phyloP scores from a whole-genome alignment of 2,113 vertebrate genomes.

The Laticauda colubrina region DNA sequence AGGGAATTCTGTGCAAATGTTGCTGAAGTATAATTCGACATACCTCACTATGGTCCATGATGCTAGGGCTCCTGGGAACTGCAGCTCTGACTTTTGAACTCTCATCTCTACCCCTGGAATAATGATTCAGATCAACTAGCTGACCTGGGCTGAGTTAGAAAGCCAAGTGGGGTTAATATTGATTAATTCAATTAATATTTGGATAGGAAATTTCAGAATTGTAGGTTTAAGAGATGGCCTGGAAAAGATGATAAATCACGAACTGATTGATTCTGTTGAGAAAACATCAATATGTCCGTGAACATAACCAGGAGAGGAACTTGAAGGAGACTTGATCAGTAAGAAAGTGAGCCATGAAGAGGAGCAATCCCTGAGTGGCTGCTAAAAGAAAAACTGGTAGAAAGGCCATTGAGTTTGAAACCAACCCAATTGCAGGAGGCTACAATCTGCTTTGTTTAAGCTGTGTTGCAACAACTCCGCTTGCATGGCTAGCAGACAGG shows the following conservation, averaged over 20 bases:
- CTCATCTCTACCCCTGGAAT: not conserved
- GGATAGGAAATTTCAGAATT: not conserved
- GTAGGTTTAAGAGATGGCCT: not conserved
- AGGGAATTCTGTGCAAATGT: not conserved
- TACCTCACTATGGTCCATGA: not conserved
- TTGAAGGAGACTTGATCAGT: not conserved
- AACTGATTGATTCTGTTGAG: not conserved
- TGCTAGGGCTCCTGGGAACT: not conserved
- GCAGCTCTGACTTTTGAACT: not conserved
- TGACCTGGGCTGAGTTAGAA: not conserved
- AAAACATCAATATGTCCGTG: not conserved
- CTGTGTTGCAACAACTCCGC: not conserved
- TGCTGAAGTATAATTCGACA: not conserved
- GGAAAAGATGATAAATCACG: not conserved
- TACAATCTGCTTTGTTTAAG: not conserved
- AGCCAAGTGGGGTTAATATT: not conserved
- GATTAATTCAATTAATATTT: not conserved
- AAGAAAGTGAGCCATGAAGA: not conserved
- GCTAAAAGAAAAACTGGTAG: not conserved
- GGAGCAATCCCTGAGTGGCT: not conserved
- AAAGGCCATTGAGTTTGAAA: not conserved
- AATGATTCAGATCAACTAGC: not conserved
- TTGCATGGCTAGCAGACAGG: not conserved
- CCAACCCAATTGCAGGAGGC: not conserved
- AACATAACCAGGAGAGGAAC: not conserved